Percentiles rank a stretch among this genome's conserved stretches.
Conservation (phyloP, 2,113 vertebrate genomes). For the Notechis scutatus region DNA sequence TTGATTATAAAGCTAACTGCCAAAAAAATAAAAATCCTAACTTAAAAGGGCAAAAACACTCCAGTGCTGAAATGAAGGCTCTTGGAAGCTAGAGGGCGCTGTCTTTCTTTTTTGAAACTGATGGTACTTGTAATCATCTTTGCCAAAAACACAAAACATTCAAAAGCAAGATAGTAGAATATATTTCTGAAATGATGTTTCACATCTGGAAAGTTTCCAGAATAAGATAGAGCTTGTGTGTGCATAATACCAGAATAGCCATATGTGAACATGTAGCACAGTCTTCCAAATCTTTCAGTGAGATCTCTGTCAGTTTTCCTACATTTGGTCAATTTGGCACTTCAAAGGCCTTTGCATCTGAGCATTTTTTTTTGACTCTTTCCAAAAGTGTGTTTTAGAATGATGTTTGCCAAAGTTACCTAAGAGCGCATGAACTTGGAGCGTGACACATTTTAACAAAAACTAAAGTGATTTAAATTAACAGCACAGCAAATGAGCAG, state of each 20-base stretch:
- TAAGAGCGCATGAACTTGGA: neutral
- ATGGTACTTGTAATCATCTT: neutral
- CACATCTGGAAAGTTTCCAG: neutral
- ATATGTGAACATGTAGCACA: neutral
- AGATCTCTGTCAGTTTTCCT: neutral
- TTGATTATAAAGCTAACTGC: slow-evolving; percentile 65
- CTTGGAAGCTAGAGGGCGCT: slow-evolving; percentile 67
- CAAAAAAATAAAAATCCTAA: slow-evolving; percentile 52
- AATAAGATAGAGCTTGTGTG: neutral
- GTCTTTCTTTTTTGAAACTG: slow-evolving; percentile 59
- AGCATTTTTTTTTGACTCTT: neutral
- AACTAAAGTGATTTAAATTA: neutral
- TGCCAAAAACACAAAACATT: slow-evolving; percentile 11
- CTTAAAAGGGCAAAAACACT: slow-evolving; percentile 33
- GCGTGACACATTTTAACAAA: neutral
- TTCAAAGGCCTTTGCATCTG: neutral
- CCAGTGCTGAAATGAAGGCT: slow-evolving; percentile 5
- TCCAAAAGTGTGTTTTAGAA: neutral
- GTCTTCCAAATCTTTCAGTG: neutral
- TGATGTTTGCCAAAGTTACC: neutral
- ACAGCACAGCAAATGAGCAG: neutral
- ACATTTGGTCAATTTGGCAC: neutral
- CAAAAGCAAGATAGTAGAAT: slow-evolving; percentile 35
- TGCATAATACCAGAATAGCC: neutral
- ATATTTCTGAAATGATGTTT: neutral